phyloP scores from a whole-genome alignment of 2,113 vertebrate species.

The Ochotona curzoniae region DNA sequence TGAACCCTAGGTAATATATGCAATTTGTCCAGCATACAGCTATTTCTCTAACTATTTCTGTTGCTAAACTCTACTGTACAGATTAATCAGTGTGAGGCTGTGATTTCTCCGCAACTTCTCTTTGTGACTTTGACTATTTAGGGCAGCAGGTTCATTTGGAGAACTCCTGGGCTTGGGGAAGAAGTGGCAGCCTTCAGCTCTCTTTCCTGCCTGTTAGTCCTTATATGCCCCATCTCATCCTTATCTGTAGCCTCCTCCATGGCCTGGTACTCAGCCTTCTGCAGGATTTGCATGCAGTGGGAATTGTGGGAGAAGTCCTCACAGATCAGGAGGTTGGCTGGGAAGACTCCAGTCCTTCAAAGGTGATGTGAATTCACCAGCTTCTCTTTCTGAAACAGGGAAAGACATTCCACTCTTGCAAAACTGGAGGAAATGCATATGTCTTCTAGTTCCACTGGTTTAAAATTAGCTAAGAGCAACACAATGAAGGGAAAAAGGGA shows the following conservation, averaged over 20 bases:
- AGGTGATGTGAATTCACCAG: background rate
- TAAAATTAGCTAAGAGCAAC: background rate
- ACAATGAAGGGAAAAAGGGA: background rate
- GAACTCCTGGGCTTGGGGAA: background rate
- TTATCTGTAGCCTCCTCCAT: fast-evolving
- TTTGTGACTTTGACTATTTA: background rate
- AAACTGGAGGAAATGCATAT: background rate
- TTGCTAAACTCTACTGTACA: background rate
- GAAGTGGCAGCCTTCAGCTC: background rate
- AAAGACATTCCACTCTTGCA: background rate
- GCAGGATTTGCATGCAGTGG: background rate
- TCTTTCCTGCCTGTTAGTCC: background rate
- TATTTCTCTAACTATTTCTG: background rate
- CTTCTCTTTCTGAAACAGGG: background rate
- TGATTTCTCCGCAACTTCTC: background rate
- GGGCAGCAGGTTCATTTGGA: background rate
- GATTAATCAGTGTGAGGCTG: background rate
- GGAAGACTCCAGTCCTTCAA: background rate
- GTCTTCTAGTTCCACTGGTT: background rate
- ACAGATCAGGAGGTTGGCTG: background rate
- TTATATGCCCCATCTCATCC: background rate
- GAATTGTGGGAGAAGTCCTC: background rate
- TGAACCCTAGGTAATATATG: background rate
- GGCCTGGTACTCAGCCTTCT: background rate
- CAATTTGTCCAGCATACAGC: background rate